These are phyloP conservation scores for Pantherophis alleghaniensis DNA, from an alignment of 2,797 vertebrate genomes.

Conservation along the genomic window DNA sequence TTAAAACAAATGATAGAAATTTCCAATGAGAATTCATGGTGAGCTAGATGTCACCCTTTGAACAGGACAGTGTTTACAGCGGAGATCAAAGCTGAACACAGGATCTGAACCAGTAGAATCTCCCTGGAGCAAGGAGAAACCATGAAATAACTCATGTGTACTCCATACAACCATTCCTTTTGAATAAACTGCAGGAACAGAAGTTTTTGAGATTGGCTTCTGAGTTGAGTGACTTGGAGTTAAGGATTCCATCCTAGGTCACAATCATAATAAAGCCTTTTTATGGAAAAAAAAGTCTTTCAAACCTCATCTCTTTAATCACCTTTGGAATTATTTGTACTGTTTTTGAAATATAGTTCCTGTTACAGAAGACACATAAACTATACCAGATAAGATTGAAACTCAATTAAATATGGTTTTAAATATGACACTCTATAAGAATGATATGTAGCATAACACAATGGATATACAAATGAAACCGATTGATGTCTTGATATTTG, in stretches of 20 bases:
- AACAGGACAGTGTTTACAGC: not conserved
- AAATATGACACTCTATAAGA: not conserved
- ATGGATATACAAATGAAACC: too few relatives aligned
- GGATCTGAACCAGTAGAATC: not conserved
- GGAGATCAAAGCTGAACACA: not conserved
- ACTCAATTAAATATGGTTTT: not conserved
- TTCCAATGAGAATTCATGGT: not conserved
- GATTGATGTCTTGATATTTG: too few relatives aligned
- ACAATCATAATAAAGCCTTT: not conserved
- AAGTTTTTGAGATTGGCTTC: not conserved
- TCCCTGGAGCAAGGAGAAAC: not conserved
- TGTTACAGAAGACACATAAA: not conserved
- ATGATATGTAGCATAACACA: too few relatives aligned
- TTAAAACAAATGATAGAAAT: not conserved
- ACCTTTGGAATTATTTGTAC: not conserved
- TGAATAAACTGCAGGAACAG: not conserved
- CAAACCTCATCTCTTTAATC: not conserved
- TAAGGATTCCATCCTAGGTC: not conserved
- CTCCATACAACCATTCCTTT: not conserved
- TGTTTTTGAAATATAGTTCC: not conserved
- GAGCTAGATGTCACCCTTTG: not conserved
- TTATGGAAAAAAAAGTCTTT: not conserved
- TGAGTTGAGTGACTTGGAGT: not conserved
- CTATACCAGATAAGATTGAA: not conserved
- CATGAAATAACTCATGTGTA: not conserved